Evolutionary conservation across 1,140 invertebrate genomes (phyloP).

Genomic region (Drosophila tropicalis): DNA sequence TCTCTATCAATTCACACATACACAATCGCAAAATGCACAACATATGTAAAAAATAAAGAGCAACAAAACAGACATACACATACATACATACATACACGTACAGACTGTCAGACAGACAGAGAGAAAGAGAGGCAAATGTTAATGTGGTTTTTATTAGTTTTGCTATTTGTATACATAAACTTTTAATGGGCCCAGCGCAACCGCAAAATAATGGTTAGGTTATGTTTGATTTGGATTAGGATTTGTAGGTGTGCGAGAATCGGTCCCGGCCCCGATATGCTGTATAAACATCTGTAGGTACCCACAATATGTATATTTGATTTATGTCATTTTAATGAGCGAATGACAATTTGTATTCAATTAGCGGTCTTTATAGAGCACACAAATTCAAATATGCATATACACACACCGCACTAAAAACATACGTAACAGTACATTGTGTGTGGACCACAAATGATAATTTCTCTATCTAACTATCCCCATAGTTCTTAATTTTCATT

Average conservation of each 20-base stretch:
- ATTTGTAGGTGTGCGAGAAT: slow-evolving; percentile 12
- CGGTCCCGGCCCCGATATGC: background rate
- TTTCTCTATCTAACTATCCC: background rate
- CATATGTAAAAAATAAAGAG: slow-evolving; percentile 15
- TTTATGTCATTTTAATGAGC: slow-evolving; percentile 64
- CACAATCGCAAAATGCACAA: slow-evolving; percentile 31
- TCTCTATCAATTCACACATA: slow-evolving; percentile 55
- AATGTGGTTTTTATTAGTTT: slow-evolving; percentile 61
- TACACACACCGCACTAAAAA: background rate
- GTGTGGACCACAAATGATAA: background rate
- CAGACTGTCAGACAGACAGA: background rate
- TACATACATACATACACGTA: slow-evolving; percentile 42
- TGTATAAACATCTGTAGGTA: slow-evolving; percentile 28
- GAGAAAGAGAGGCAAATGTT: slow-evolving; percentile 9
- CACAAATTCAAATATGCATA: slow-evolving; percentile 14
- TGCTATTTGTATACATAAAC: slow-evolving; percentile 55
- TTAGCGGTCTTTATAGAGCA: slow-evolving; percentile 52
- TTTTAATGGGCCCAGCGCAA: slow-evolving; percentile 32
- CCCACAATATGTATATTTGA: slow-evolving; percentile 39
- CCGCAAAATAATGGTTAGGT: slow-evolving; percentile 28
- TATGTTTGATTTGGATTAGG: slow-evolving; percentile 25
- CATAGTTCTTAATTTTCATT: background rate
- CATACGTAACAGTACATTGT: background rate
- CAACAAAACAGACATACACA: slow-evolving; percentile 38
- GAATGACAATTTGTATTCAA: slow-evolving; percentile 62